Evolutionary conservation across 2,888 invertebrate genomes (phyloP).

Genomic region (Megalurothrips usitatus): DNA sequence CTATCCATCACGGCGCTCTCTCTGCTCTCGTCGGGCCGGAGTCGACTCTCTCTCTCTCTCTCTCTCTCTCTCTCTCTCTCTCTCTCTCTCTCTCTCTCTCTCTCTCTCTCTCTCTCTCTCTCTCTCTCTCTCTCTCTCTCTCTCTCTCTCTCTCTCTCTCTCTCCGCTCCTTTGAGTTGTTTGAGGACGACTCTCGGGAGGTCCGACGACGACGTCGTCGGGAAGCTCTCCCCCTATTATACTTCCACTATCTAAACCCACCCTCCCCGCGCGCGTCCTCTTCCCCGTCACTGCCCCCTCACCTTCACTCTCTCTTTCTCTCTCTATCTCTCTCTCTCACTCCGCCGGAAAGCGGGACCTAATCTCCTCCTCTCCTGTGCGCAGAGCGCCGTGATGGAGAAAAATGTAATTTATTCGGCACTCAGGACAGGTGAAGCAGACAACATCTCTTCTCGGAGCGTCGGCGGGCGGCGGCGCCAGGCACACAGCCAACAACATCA

Average conservation of each 20-base stretch:
- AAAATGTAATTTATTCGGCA: slow-evolving; percentile 23
- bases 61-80: no score
- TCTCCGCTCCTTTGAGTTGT: no score
- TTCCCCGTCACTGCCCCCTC: neutral
- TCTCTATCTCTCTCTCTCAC: neutral
- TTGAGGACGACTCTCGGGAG: no score
- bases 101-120: no score
- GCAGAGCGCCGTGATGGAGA: slow-evolving; percentile 5
- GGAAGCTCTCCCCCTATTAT: neutral
- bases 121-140: no score
- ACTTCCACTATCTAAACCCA: neutral
- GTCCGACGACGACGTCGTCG: no score
- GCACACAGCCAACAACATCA: neutral
- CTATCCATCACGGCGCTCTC: neutral
- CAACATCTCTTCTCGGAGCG: neutral
- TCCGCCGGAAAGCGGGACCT: neutral
- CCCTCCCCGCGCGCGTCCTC: neutral
- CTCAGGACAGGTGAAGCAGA: slow-evolving; percentile 2
- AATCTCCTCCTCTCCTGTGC: neutral
- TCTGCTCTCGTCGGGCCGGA: no score
- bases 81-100: no score
- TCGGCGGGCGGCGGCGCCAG: neutral
- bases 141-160: slow-evolving; percentile 10
- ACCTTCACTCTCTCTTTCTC: neutral
- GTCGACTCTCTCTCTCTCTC: neutral